Evolutionary conservation across 53 echinoderm and acorn worm species (phyloP).

Genomic region (Paracentrotus lividus): DNA sequence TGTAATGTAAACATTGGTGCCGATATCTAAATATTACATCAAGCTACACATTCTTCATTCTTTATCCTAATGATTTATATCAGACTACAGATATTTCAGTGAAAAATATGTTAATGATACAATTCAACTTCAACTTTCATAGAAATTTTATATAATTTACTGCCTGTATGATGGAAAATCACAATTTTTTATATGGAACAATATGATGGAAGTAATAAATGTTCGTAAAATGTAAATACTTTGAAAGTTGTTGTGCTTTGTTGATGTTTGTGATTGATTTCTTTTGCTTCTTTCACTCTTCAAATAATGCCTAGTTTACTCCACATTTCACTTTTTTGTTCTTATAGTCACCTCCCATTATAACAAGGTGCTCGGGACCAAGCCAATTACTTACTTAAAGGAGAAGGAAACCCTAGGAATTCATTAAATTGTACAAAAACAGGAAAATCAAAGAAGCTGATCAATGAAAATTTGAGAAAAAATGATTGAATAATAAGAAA

Average conservation of each 20-base stretch:
- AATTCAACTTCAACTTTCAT: neutral
- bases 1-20: neutral
- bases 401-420: too few relatives aligned
- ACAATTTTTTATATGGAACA: neutral
- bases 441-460: too few relatives aligned
- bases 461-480: too few relatives aligned
- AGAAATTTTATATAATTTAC: neutral
- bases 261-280: too few relatives aligned
- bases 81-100: neutral
- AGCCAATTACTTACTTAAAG: too few relatives aligned
- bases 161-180: neutral
- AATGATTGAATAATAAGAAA: too few relatives aligned
- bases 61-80: neutral
- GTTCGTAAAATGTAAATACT: neutral
- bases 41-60: neutral
- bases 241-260: neutral
- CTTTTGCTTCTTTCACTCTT: too few relatives aligned
- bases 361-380: too few relatives aligned
- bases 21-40: neutral
- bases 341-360: too few relatives aligned
- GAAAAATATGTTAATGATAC: neutral
- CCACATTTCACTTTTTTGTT: too few relatives aligned
- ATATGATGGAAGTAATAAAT: neutral
- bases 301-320: too few relatives aligned
- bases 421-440: too few relatives aligned